phyloP scores from a whole-genome alignment of 1,140 invertebrate genomes.

The Pentalonia nigronervosa region DNA sequence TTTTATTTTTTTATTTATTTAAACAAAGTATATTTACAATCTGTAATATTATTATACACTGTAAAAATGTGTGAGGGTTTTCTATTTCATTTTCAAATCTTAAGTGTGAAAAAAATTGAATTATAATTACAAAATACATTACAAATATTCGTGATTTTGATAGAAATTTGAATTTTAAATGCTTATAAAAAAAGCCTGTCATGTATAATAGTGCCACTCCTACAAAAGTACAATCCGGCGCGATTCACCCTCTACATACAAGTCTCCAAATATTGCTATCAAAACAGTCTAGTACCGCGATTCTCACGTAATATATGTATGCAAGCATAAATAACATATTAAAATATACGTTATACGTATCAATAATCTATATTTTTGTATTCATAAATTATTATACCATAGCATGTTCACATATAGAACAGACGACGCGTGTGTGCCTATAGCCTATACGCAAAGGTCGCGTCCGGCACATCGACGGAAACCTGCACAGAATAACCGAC shows the following conservation, averaged over 20 bases:
- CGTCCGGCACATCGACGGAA: background rate
- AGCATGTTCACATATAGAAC: background rate
- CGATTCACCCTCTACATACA: background rate
- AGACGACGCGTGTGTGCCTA: background rate
- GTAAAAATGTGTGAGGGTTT: too few relatives aligned
- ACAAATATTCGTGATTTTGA: too few relatives aligned
- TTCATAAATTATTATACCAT: background rate
- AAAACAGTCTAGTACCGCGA: background rate
- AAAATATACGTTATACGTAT: background rate
- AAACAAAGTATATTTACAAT: too few relatives aligned
- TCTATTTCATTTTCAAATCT: too few relatives aligned
- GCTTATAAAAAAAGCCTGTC: too few relatives aligned
- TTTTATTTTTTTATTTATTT: too few relatives aligned
- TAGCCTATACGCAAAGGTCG: background rate
- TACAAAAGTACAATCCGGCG: background rate
- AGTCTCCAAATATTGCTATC: background rate
- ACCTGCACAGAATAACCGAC: background rate
- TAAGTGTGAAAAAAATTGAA: too few relatives aligned
- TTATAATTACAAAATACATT: too few relatives aligned
- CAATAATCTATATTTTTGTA: constrained; percentile 9
- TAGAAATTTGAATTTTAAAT: too few relatives aligned
- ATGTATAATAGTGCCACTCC: background rate
- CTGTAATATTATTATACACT: too few relatives aligned
- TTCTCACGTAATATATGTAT: background rate
- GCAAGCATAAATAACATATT: background rate